These are phyloP conservation scores for Limulus polyphemus DNA, from an alignment of 2,888 invertebrate genomes.

Conservation along the genomic window DNA sequence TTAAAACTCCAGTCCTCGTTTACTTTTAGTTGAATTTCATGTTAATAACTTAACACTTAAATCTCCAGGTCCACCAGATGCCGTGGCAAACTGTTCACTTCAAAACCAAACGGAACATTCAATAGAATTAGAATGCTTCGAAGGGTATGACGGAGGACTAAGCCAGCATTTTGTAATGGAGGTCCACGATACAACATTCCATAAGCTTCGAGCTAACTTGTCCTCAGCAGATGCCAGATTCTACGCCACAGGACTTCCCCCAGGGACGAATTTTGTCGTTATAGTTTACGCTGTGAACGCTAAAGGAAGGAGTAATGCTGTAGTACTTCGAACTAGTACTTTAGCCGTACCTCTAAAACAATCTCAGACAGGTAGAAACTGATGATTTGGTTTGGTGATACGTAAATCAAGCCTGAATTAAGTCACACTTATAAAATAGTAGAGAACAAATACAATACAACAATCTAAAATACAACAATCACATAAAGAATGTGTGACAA, in stretches of 20 bases:
- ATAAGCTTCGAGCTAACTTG: conserved; percentile 22
- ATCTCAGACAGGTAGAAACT: conserved; percentile 22
- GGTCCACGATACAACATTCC: conserved; percentile 38
- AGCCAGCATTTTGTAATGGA: conserved; percentile 74
- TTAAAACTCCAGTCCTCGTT: too few relatives aligned
- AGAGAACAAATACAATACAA: too few relatives aligned
- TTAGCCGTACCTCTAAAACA: conserved; percentile 23
- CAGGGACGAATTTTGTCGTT: conserved; percentile 23
- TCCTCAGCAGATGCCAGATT: conserved; percentile 19
- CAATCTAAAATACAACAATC: too few relatives aligned
- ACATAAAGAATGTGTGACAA: too few relatives aligned
- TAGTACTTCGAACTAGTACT: conserved; percentile 21
- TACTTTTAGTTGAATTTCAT: too few relatives aligned
- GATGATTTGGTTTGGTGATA: not conserved
- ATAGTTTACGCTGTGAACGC: conserved; percentile 27
- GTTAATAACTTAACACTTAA: not conserved
- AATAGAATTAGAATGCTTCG: conserved; percentile 68
- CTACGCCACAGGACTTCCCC: conserved; percentile 18
- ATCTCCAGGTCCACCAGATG: conserved; percentile 65
- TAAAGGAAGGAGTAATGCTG: conserved; percentile 26
- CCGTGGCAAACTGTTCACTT: conserved; percentile 74
- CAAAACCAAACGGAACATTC: conserved; percentile 75
- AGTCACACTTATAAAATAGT: too few relatives aligned
- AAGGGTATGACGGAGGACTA: conserved; percentile 78
- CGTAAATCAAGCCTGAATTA: too few relatives aligned